phyloP scores from a whole-genome alignment of 37 sponge, comb jelly and placozoan genomes.

The Chondrilla cf. caribensis region DNA sequence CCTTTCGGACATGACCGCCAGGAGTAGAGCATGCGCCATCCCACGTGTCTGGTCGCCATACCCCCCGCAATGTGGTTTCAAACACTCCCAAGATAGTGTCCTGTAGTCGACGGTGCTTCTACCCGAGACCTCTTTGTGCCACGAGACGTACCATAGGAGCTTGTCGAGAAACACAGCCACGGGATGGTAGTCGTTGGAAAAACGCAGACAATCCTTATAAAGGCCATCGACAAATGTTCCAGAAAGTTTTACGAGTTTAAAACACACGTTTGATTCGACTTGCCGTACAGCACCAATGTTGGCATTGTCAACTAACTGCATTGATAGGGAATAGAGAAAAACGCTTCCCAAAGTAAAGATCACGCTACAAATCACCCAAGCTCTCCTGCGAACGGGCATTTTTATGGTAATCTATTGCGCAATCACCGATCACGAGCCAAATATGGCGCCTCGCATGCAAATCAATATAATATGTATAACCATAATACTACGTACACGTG shows the following conservation, averaged over 20 bases:
- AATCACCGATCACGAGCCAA: no score
- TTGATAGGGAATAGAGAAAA: no score
- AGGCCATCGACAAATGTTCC: background rate
- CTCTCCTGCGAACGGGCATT: no score
- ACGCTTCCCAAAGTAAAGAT: no score
- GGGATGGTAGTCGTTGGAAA: background rate
- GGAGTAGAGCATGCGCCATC: background rate
- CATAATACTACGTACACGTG: no score
- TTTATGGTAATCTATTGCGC: no score
- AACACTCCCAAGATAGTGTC: conserved; percentile 2
- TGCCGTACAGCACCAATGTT: no score
- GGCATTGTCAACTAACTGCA: no score
- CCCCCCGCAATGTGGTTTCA: background rate
- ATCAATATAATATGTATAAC: no score
- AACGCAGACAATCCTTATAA: background rate
- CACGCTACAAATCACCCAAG: no score
- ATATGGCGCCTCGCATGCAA: no score
- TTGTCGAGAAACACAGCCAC: background rate
- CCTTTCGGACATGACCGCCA: background rate
- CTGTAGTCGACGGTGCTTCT: background rate
- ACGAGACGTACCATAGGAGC: background rate
- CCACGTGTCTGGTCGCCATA: conserved; percentile 19
- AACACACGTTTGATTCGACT: no score
- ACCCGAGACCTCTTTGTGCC: background rate
- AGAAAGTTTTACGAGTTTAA: background rate